phyloP scores from a whole-genome alignment of 1,140 invertebrate genomes.

The Adoxophyes honmai region DNA sequence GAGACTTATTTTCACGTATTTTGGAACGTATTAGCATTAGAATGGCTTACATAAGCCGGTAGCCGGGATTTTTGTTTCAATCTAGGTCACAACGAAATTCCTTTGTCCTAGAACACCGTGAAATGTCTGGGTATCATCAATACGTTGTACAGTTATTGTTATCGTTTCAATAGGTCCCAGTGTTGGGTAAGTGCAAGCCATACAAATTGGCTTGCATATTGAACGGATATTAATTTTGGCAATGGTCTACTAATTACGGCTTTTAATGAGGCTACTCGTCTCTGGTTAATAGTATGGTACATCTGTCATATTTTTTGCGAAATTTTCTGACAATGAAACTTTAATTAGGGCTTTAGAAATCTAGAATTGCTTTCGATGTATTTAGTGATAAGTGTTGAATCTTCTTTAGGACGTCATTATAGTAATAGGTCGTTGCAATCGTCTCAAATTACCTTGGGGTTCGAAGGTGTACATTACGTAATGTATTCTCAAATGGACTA shows the following conservation, averaged over 20 bases:
- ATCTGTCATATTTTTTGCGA: too few relatives aligned
- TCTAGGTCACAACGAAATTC: slow-evolving; percentile 8
- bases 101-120: neutral
- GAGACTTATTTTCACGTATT: slow-evolving; percentile 1
- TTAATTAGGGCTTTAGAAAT: too few relatives aligned
- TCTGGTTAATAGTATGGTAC: too few relatives aligned
- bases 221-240: neutral
- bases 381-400: too few relatives aligned
- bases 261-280: neutral
- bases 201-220: neutral
- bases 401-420: too few relatives aligned
- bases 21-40: slow-evolving; percentile 2
- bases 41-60: neutral
- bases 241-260: slow-evolving; percentile 1
- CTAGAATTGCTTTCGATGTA: too few relatives aligned
- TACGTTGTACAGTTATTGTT: slow-evolving; percentile 7
- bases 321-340: too few relatives aligned
- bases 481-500: too few relatives aligned
- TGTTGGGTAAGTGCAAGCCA: neutral
- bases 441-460: too few relatives aligned
- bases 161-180: neutral
- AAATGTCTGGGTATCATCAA: slow-evolving; percentile 4
- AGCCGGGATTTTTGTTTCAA: slow-evolving; percentile 3
- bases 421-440: too few relatives aligned
- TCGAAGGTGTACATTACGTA: too few relatives aligned